These are phyloP conservation scores for Phyllotreta cruciferae DNA, from an alignment of 2,888 invertebrate species.

Conservation along the genomic window DNA sequence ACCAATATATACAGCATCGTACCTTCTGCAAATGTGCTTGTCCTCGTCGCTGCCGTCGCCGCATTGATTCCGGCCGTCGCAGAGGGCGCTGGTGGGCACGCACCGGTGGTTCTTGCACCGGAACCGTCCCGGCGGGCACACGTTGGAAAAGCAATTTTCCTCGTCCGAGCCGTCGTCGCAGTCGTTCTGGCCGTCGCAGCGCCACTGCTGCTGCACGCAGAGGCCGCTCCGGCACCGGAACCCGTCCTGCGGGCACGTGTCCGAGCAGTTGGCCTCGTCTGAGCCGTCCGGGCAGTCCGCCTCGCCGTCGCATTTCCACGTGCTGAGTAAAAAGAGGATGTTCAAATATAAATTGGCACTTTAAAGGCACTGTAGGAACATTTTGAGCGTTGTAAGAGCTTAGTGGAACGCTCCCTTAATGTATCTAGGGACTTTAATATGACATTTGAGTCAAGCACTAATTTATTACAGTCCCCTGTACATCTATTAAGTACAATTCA, in stretches of 20 bases:
- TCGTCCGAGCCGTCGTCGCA: conserved; percentile 71
- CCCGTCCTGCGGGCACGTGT: conserved; percentile 62
- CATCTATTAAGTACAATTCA: too few species aligned
- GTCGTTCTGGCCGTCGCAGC: conserved; percentile 71
- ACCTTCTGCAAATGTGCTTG: conserved; percentile 47
- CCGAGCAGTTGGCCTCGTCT: conserved; percentile 78
- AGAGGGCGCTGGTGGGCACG: conserved; percentile 59
- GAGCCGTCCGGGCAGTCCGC: conserved; percentile 81
- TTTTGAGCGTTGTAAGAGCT: conserved; percentile 1
- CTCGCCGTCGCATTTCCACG: conserved; percentile 47
- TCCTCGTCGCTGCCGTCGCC: conserved; percentile 77
- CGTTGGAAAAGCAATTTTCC: conserved; percentile 57
- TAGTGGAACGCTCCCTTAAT: too few species aligned
- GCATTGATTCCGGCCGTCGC: conserved; percentile 81
- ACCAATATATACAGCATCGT: too few species aligned
- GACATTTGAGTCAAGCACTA: too few species aligned
- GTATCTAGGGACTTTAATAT: too few species aligned
- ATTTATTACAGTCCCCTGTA: too few species aligned
- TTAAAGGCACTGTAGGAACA: too few species aligned
- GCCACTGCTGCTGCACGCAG: conserved; percentile 66
- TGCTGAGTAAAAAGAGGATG: conserved; percentile 25
- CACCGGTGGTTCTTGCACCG: conserved; percentile 58
- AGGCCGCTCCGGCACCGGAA: conserved; percentile 61
- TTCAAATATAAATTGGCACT: too few species aligned
- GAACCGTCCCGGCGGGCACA: conserved; percentile 61